Evolutionary conservation across 2,888 invertebrate species (phyloP), one percentile per base, ranked within the genome.

Genomic region (Trissolcus brochymenae): DNA sequence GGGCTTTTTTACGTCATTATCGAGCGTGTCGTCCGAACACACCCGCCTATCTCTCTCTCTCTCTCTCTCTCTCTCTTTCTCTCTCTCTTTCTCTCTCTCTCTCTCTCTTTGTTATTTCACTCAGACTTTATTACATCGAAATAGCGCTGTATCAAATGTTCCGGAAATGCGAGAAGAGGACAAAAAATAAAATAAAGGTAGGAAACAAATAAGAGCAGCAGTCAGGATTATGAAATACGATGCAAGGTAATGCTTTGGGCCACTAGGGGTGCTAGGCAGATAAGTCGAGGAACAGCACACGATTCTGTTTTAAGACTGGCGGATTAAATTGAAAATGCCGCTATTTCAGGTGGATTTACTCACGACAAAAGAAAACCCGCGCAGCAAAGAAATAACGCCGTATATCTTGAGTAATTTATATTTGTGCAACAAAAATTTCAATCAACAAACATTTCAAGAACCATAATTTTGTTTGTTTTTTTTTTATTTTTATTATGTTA

Each of bases 311-410:
- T 16, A 51, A 19, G 16, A 46, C 46, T 51, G 51, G 4, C 35
- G 65, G 50, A 66, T 66, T 66, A 66, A 66, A 66, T 66, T 56
- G 66, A 17, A 66, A 66, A 66, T 46, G 59, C 46, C 13, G 25
- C 35, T 14, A 25, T n/a, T 56, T 56, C 13, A 14, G 7, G 40
- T 40, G 55, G 46, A 49, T 65, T 65, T 65, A 17, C 50, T 56
- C 35, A 50, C 46, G 50, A 56, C 40, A 67, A 67, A 67, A 67
- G 67, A 57, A 57, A 2, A 46, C 14, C 14, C 55, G 35, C 35
- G 7, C 35, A 1, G 9, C 1, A 35, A 35, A 35, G 9, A 35
- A 7, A 35, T 9, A 35, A 11, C 35, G 9, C 9, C 35, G 9
- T 35, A 6, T 11, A 35, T 35, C 35, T 9, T 35, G 35, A 7